phyloP scores from a whole-genome alignment of 2,113 vertebrate species.

The Caranx melampygus region DNA sequence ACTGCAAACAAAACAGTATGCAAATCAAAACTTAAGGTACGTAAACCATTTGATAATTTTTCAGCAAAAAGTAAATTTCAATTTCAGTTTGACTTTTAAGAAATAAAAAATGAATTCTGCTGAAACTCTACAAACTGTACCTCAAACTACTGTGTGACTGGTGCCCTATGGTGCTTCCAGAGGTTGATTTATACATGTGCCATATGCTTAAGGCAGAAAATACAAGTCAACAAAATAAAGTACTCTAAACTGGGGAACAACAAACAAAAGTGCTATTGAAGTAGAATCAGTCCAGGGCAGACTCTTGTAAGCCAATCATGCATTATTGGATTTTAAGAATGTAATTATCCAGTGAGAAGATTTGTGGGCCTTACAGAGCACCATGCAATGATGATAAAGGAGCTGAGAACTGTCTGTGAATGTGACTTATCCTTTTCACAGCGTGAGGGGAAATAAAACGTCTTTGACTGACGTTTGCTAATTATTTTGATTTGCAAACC shows the following conservation, averaged over 20 bases:
- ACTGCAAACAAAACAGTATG: no score
- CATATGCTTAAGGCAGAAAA: slow-evolving; percentile 1
- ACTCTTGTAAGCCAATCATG: neutral
- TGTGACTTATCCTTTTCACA: neutral
- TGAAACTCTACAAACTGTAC: neutral
- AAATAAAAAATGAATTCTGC: neutral
- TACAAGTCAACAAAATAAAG: slow-evolving; percentile 9
- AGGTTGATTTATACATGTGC: neutral
- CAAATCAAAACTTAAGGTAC: no score
- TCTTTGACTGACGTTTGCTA: neutral
- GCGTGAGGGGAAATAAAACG: neutral
- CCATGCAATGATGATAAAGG: neutral
- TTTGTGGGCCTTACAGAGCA: neutral
- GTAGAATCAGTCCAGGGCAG: neutral
- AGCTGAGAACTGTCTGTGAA: neutral
- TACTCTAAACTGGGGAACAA: slow-evolving; percentile 1
- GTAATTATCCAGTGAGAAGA: neutral
- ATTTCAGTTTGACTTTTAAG: neutral
- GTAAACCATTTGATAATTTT: no score
- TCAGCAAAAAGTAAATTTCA: no score
- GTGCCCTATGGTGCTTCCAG: neutral
- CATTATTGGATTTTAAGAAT: neutral
- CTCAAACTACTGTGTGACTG: neutral
- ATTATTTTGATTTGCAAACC: slow-evolving; percentile 13
- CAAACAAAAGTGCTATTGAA: neutral